Percentiles rank a stretch among this genome's conserved stretches.
These are phyloP conservation scores for Danaus plexippus DNA, from an alignment of 1,140 invertebrate genomes.

Conservation along the genomic window DNA sequence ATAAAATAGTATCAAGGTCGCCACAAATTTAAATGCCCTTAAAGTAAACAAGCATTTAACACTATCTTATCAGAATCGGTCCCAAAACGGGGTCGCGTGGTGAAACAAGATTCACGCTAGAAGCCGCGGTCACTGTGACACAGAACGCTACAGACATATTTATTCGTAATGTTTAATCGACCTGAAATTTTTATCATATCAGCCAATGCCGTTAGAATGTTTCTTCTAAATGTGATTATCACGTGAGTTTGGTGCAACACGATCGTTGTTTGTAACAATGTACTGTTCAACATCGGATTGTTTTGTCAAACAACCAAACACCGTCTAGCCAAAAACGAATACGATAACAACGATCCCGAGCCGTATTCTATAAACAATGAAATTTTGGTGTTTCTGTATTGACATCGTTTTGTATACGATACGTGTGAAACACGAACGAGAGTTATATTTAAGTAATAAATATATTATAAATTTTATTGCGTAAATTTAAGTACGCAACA, in stretches of 20 bases:
- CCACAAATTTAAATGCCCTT: constrained; percentile 21
- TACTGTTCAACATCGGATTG: constrained; percentile 21
- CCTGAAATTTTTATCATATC: too few species aligned
- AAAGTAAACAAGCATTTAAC: constrained; percentile 16
- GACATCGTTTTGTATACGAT: too few species aligned
- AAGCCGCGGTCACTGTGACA: too few species aligned
- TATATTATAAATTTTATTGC: background rate
- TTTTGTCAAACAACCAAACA: constrained; percentile 13
- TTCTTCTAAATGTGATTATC: constrained; percentile 11
- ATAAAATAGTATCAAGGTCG: constrained; percentile 22
- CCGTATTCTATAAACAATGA: too few species aligned
- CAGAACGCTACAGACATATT: background rate
- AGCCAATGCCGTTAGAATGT: too few species aligned
- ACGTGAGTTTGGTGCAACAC: constrained; percentile 16
- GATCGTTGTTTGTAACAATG: constrained; percentile 24
- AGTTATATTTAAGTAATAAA: background rate
- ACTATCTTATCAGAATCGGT: constrained; percentile 29
- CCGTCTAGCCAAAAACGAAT: constrained; percentile 23
- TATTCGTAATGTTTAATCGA: too few species aligned
- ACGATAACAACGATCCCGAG: constrained; percentile 9
- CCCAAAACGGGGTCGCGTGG: constrained; percentile 22
- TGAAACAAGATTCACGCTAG: constrained; percentile 12
- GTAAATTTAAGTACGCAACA: background rate
- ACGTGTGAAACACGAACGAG: too few species aligned
- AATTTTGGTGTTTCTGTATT: too few species aligned